Evolutionary conservation across 2,113 vertebrate genomes (phyloP), one percentile per base, ranked within the genome.

Genomic region (Tursiops truncatus): DNA sequence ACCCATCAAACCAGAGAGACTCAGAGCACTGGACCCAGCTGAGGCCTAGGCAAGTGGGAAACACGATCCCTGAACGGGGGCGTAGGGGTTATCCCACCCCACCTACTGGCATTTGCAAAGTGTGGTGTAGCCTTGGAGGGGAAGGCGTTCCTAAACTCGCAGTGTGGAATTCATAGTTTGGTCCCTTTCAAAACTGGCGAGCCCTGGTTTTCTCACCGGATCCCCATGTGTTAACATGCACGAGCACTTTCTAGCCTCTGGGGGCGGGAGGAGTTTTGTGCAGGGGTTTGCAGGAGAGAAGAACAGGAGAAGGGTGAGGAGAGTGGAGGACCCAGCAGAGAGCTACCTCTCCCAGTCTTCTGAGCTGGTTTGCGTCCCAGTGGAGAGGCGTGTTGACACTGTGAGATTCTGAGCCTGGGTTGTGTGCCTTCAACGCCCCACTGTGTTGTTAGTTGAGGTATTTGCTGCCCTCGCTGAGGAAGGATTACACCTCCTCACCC

Each of bases 61-160:
- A 70, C 18, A 2, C 2, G 25, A 25, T 89, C 21, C 17, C 33
- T 15, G 21, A 36, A 50, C 7, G 44, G 50, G 53, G 53, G 5
- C 5, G 15, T 18, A 15, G 47, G 33, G 6, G 18, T 1, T 10
- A 47, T 5, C n/a, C 63, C 14, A 33, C 1, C 4, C 17, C 11
- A 1, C 2, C 36, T 9, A 41, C 23, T 3, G 44, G 31, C 26
- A 53, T 1, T 13, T 18, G 4, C 18, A 3, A 17, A 53, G 25
- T 2, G 1, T 0, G 4, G 26, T 38, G 44, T 12, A 18, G 13
- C 56, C 92, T 21, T 74, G 31, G 36, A 91, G 23, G 23, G 18
- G 13, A 47, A 41, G 44, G 2, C 21, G 4, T 71, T 83, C 56
- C 60, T 18, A 36, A 50, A 50, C 18, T 20, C 21, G 12, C 17